Conservation (phyloP, 2,888 invertebrate species). For the Serripes groenlandicus region DNA sequence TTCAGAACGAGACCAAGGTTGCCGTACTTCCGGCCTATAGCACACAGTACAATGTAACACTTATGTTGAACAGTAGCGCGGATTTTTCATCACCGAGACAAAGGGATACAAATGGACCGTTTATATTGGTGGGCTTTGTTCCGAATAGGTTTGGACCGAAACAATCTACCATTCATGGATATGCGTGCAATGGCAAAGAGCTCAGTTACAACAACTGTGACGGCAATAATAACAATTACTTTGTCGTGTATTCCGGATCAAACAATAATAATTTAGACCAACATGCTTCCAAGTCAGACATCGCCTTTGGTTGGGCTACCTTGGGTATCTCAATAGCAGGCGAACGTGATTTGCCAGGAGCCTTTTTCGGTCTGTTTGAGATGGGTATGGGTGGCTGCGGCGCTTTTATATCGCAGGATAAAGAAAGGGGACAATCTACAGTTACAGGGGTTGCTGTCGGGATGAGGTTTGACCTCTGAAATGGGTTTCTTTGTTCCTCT, state of each 20-base stretch:
- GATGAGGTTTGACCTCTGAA: background rate
- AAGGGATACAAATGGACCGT: background rate
- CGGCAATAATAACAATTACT: background rate
- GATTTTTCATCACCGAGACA: conserved; percentile 4
- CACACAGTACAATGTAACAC: background rate
- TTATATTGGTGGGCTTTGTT: conserved; percentile 4
- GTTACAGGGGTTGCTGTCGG: background rate
- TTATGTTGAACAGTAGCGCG: background rate
- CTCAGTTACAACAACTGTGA: conserved; percentile 11
- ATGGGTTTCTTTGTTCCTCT: no score
- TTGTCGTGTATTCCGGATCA: background rate
- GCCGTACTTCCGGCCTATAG: conserved; percentile 11
- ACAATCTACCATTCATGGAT: background rate
- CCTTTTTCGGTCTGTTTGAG: conserved; percentile 5
- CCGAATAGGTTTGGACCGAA: background rate
- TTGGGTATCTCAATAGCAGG: background rate
- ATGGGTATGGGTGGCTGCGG: conserved; percentile 13
- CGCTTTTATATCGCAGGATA: background rate
- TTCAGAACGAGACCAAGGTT: background rate
- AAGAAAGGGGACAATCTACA: background rate
- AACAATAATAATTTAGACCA: background rate
- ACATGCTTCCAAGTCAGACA: background rate
- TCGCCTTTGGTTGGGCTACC: background rate
- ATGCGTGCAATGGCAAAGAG: background rate
- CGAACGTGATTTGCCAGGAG: background rate